Conservation (phyloP, 2,888 invertebrate species). For the Apoderus coryli region DNA sequence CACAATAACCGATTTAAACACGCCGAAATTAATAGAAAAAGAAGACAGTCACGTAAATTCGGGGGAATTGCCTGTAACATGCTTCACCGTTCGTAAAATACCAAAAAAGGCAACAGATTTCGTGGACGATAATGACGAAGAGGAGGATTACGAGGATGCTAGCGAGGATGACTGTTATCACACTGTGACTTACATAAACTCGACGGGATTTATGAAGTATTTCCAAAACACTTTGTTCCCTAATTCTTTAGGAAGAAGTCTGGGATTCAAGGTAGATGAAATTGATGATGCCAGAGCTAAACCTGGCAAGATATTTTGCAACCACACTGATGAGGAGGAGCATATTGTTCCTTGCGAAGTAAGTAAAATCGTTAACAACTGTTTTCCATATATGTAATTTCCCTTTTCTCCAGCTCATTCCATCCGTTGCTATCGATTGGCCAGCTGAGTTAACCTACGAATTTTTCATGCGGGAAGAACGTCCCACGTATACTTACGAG, state of each 20-base stretch:
- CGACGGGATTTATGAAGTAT: slow-evolving; percentile 51
- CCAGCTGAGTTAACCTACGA: slow-evolving; percentile 56
- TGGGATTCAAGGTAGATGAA: slow-evolving; percentile 43
- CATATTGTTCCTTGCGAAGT: slow-evolving; percentile 54
- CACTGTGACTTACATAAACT: slow-evolving; percentile 41
- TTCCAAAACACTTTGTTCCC: slow-evolving; percentile 50
- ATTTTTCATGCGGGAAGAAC: slow-evolving; percentile 43
- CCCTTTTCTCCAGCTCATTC: slow-evolving; percentile 40
- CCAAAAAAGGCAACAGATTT: slow-evolving; percentile 10
- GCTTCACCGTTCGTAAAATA: slow-evolving; percentile 28
- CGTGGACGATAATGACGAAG: slow-evolving; percentile 13
- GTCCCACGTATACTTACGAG: slow-evolving; percentile 32
- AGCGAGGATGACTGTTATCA: slow-evolving; percentile 22
- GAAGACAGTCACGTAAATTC: slow-evolving; percentile 20
- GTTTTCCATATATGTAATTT: slow-evolving; percentile 1
- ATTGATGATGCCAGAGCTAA: slow-evolving; percentile 43
- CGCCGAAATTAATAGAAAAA: slow-evolving; percentile 18
- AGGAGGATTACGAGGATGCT: slow-evolving; percentile 10
- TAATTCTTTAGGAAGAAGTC: slow-evolving; percentile 40
- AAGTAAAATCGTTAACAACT: slow-evolving; percentile 22
- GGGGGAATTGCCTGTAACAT: slow-evolving; percentile 38
- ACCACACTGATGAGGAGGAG: slow-evolving; percentile 27
- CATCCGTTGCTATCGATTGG: slow-evolving; percentile 56
- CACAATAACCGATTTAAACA: slow-evolving; percentile 18
- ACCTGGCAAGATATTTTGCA: slow-evolving; percentile 52